phyloP scores from a whole-genome alignment of 1,140 invertebrate species.

The Brevipalpus yothersi region DNA sequence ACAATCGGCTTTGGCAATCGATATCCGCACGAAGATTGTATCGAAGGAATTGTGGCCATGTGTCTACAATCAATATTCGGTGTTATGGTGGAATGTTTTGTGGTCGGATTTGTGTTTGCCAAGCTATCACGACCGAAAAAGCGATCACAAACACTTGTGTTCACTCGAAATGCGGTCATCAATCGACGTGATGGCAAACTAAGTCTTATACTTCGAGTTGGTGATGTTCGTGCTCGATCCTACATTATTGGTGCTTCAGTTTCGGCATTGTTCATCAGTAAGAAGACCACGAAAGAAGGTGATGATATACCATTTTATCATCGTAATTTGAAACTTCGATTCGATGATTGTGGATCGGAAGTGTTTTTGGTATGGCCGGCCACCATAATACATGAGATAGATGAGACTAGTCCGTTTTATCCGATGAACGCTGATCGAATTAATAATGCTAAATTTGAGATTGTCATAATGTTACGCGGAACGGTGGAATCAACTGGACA shows the following conservation, averaged over 20 bases:
- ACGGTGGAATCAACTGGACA: slow-evolving; percentile 10
- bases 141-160: slow-evolving; percentile 72
- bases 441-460: slow-evolving; percentile 69
- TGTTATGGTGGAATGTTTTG: slow-evolving; percentile 53
- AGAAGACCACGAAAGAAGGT: slow-evolving; percentile 20
- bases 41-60: slow-evolving; percentile 85
- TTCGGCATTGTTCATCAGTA: slow-evolving; percentile 57
- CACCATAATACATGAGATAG: slow-evolving; percentile 52
- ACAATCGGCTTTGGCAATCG: slow-evolving; percentile 44
- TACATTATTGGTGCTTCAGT: slow-evolving; percentile 70
- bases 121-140: slow-evolving; percentile 96
- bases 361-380: slow-evolving; percentile 88
- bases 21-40: slow-evolving; percentile 77
- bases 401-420: slow-evolving; percentile 62
- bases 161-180: slow-evolving; percentile 68
- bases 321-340: slow-evolving; percentile 29
- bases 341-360: slow-evolving; percentile 53
- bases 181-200: slow-evolving; percentile 61
- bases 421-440: slow-evolving; percentile 64
- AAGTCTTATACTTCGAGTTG: slow-evolving; percentile 83
- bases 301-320: slow-evolving; percentile 24
- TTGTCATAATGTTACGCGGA: slow-evolving; percentile 70
- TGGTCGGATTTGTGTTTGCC: slow-evolving; percentile 76
- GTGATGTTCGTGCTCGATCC: slow-evolving; percentile 79
- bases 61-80: slow-evolving; percentile 88